Base-by-base conservation (phyloP, 92 coral and sea anemone genomes). In the Anthopleura xanthogrammica region DNA sequence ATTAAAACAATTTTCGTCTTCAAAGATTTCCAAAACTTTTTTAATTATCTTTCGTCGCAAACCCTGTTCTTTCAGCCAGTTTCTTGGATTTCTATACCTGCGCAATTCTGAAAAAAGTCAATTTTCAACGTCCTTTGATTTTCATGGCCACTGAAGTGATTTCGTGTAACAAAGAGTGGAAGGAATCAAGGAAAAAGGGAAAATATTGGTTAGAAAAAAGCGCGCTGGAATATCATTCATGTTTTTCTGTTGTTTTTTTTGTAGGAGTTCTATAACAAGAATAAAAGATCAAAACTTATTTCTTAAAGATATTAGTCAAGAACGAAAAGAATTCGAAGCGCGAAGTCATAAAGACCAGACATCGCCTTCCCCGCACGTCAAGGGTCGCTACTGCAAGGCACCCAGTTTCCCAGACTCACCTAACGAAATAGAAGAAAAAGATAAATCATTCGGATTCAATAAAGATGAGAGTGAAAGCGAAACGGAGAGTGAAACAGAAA, bases 211-310 rank as follows among this genome's bases (percentile, higher is more conserved):
- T 43, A 9, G 9, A 46, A 43, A 43, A 43, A 46, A 46, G 50
- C 7, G 5, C 5, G 50, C 7, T 9, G 3, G 6, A 4, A 46
- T 5, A 2, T 46, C 9, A 46, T 46, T 52, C 12, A 16, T 58
- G 2, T 20, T 24, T 79, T 79, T 52, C 66, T 14, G 19, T 9
- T 79, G 13, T 40, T 42, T 3, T 2, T 17, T 83, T 83, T 86
- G 52, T 83, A 96, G 99, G 93, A 91, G 97, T 85, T 96, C 99
- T 60, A 96, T 96, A 86, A 96, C 99, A 75, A 91, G 99, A 78
- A 96, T 96, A 71, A 96, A 96, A 87, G 99, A 96, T 86, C 97
- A 91, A 68, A 93, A 95, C 81, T 80, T 95, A 65, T 94, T 91
- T 85, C 90, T 92, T 87, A 90, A 91, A 46, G 99, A 96, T 85